Base-by-base conservation (phyloP, 2,888 invertebrate species). In the Dysmachus trigonus region DNA sequence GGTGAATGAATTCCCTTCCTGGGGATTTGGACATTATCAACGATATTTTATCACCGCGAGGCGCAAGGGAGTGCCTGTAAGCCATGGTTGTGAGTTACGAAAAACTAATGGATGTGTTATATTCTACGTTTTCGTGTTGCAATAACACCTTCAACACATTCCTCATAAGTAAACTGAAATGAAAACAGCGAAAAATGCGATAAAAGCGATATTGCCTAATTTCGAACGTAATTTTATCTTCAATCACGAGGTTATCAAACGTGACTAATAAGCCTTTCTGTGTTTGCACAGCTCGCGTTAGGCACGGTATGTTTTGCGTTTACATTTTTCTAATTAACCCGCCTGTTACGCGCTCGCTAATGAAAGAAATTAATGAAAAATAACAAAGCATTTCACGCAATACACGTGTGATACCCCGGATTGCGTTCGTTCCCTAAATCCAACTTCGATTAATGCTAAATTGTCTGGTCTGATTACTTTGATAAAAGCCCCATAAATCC, bases 171-270 rank as follows among this genome's bases (percentile, higher is more conserved):
- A 10, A 62, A 62, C 10, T n/a, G 3, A 22, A 51, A n/a, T n/a
- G n/a, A 18, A 81, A 51, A 76, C 10, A 41, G 22, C 7, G n/a
- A 22, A 76, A 76, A 77, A 10, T 22, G 22, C 41, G 13, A 77
- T 77, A 38, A 51, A 77, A 51, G 62, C 62, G 13, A 62, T 22
- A 47, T 77, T 77, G 15, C 47, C 38, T 22, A 76, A 76, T 47
- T 77, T 47, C 77, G 47, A 77, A 77, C 30, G 77, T 77, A 76
- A 76, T 31, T 47, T 77, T 77, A 81, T 53, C 81, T 81, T 47
- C 13, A n/a, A 81, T 81, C 62, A 62, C 53, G 53, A 53, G 53
- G 53, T 33, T 81, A 81, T 53, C 53, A 81, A 81, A 81, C 31
- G 81, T 81, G 81, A 81, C 53, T 53, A 81, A 81, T 81, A 51